These are phyloP conservation scores for Himalopsyche tibetana DNA, from an alignment of 2,888 invertebrate species.

Conservation along the genomic window DNA sequence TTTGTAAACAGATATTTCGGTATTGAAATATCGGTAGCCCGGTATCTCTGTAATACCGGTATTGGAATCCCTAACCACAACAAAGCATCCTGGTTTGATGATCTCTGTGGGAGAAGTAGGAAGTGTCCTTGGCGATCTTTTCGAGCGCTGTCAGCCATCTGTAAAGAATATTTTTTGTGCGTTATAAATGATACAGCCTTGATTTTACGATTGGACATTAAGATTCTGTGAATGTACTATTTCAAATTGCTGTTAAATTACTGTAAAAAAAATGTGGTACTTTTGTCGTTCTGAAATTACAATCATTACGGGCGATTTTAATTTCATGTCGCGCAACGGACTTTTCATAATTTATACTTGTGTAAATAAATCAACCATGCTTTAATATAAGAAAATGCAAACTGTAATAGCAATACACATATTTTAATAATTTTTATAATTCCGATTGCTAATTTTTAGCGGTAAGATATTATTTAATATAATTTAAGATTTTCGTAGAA, in stretches of 20 bases:
- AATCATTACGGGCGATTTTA: not conserved
- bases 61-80: not conserved
- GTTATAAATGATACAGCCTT: conserved; percentile 24
- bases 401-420: too few species aligned
- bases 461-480: too few species aligned
- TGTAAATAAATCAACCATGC: too few species aligned
- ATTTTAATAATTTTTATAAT: too few species aligned
- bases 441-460: too few species aligned
- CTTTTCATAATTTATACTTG: not conserved
- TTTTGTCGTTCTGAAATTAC: conserved; percentile 12
- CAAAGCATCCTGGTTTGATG: conserved; percentile 62
- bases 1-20: too few species aligned
- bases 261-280: conserved; percentile 27
- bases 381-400: too few species aligned
- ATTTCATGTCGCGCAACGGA: not conserved
- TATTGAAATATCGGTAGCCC: too few species aligned
- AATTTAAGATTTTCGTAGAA: too few species aligned
- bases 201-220: conserved; percentile 26
- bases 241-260: conserved; percentile 42
- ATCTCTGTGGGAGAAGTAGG: conserved; percentile 51
- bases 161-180: conserved; percentile 37
- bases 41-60: too few species aligned
- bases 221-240: conserved; percentile 37
- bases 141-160: conserved; percentile 34
- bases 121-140: conserved; percentile 54